Evolutionary conservation across 2,888 invertebrate species (phyloP).

Genomic region (Slavum lentiscoides): DNA sequence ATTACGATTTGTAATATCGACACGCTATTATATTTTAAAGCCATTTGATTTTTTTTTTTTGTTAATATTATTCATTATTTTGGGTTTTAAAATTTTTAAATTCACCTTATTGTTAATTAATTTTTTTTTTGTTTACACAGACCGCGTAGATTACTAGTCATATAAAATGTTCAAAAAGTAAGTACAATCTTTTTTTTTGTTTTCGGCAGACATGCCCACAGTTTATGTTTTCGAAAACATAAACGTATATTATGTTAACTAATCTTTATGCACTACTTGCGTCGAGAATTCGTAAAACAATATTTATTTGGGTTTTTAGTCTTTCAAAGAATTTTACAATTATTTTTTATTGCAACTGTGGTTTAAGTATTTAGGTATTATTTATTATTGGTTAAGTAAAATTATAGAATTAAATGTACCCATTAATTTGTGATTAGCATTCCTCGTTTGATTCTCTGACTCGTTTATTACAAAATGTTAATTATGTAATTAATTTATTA

Average conservation of each 20-base stretch:
- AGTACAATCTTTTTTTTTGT: not conserved
- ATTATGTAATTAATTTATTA: not conserved
- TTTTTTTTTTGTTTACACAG: not conserved
- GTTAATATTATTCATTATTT: too few species aligned
- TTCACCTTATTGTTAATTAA: not conserved
- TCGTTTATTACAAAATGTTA: not conserved
- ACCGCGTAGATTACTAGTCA: not conserved
- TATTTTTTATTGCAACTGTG: not conserved
- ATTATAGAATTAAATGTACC: too few species aligned
- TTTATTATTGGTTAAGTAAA: too few species aligned
- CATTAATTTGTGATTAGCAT: too few species aligned
- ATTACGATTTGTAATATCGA: too few species aligned
- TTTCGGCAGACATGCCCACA: not conserved
- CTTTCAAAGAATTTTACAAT: not conserved
- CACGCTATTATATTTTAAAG: too few species aligned
- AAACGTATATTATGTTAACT: too few species aligned
- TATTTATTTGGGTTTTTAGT: not conserved
- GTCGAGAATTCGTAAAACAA: not conserved
- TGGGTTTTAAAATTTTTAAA: not conserved
- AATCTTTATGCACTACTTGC: too few species aligned
- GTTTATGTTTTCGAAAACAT: constrained; percentile 41
- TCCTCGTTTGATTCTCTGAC: not conserved
- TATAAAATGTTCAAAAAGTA: constrained; percentile 52
- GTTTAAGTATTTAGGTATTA: not conserved
- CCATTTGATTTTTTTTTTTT: too few species aligned